Percentiles rank a stretch among this genome's conserved stretches.
phyloP scores from a whole-genome alignment of 2,113 vertebrate genomes.

The Notarius quadriscutis region DNA sequence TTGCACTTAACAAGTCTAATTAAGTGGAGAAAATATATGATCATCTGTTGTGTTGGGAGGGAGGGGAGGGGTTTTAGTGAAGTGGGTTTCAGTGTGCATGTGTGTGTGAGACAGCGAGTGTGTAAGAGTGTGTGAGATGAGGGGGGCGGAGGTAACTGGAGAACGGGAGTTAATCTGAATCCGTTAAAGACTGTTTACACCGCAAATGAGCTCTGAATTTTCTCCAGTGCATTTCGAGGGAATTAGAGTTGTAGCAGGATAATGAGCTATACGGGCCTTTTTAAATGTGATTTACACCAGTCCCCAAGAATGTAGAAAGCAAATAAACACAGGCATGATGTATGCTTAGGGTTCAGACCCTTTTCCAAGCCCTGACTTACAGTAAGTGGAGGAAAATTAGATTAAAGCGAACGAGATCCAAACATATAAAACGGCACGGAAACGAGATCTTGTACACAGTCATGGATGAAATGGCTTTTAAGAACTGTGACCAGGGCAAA shows the following conservation, averaged over 20 bases:
- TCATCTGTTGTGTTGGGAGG: constrained; percentile 62
- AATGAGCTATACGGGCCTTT: constrained; percentile 71
- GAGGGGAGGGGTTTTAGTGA: not conserved
- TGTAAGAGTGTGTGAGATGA: constrained; percentile 22
- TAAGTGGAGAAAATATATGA: constrained; percentile 67
- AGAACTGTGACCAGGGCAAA: constrained; percentile 9
- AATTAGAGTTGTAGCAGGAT: constrained; percentile 68
- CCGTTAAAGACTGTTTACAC: constrained; percentile 78
- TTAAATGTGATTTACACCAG: constrained; percentile 75
- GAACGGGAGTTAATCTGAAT: constrained; percentile 73
- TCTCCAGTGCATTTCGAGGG: constrained; percentile 67
- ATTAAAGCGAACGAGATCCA: constrained; percentile 22
- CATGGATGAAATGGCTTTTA: constrained; percentile 13
- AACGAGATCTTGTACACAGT: constrained; percentile 12
- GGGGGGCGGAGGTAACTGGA: constrained; percentile 66
- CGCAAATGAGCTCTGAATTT: constrained; percentile 76
- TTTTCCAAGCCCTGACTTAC: constrained; percentile 35
- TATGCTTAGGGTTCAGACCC: constrained; percentile 21
- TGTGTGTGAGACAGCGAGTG: not conserved
- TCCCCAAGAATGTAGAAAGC: constrained; percentile 69
- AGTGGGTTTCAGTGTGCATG: constrained; percentile 9
- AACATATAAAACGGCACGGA: constrained; percentile 13
- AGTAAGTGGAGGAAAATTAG: constrained; percentile 41
- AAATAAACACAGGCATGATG: constrained; percentile 71
- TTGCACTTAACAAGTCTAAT: constrained; percentile 75